A percentile compares a stretch with the other conserved stretches of the same genome.
Conservation (phyloP, 2,113 vertebrate genomes). For the Sinocyclocheilus anophthalmus region DNA sequence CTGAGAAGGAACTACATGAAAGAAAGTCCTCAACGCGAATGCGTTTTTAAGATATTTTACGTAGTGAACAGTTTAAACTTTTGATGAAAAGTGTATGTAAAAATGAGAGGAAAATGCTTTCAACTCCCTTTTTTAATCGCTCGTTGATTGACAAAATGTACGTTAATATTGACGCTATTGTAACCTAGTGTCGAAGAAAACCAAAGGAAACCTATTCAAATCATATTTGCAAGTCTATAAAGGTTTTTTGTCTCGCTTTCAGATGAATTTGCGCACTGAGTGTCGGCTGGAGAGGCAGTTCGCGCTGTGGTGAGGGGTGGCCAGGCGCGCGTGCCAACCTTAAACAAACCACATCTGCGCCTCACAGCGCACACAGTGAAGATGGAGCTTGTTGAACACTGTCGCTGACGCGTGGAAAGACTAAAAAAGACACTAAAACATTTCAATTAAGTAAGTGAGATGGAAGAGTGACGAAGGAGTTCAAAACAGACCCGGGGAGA, state of each 20-base stretch:
- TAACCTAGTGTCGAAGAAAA: not conserved
- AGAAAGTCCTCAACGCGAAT: not conserved
- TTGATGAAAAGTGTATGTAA: not conserved
- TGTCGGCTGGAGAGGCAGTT: not conserved
- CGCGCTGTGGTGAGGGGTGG: constrained; percentile 21
- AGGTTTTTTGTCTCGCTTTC: not conserved
- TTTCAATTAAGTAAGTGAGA: not conserved
- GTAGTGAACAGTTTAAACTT: not conserved
- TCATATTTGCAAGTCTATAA: not conserved
- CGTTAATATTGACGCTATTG: not conserved
- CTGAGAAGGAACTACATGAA: not conserved
- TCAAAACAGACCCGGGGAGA: not conserved
- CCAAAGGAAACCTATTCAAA: not conserved
- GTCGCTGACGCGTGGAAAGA: not conserved
- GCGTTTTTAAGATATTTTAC: not conserved
- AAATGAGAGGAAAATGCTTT: not conserved
- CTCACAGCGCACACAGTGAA: not conserved
- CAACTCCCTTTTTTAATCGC: not conserved
- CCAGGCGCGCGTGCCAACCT: not conserved
- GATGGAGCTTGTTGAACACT: constrained; percentile 38
- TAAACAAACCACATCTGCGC: constrained; percentile 4
- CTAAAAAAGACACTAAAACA: not conserved
- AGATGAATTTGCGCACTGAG: not conserved
- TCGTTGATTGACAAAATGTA: not conserved
- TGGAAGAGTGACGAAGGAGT: not conserved